These are phyloP conservation scores for Ia io DNA, from an alignment of 2,113 vertebrate species.

Conservation along the genomic window DNA sequence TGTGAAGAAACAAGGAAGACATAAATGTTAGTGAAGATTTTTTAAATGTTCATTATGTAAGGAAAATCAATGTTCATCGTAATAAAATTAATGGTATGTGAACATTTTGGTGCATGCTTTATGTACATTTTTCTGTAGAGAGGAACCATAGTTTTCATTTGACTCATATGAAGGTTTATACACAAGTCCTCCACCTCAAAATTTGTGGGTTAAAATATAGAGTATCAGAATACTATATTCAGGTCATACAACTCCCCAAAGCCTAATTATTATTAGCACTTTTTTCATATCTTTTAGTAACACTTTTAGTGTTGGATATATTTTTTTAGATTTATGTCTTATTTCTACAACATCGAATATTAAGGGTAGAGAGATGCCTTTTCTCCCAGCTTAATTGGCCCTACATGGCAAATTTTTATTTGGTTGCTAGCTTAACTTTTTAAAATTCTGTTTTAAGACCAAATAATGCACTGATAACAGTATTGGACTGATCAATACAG, in stretches of 20 bases:
- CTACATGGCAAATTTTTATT: background rate
- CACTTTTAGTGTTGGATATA: background rate
- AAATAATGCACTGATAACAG: background rate
- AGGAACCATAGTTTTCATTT: background rate
- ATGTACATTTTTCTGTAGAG: background rate
- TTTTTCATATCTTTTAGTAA: background rate
- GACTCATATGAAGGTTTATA: background rate
- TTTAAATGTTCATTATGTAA: background rate
- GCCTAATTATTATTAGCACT: background rate
- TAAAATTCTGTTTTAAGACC: background rate
- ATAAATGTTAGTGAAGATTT: slow-evolving; percentile 8
- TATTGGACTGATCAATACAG: background rate
- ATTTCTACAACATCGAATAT: background rate
- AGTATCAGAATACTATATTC: background rate
- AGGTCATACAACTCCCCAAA: background rate
- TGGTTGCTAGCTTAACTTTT: background rate
- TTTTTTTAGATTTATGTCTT: background rate
- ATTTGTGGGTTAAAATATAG: background rate
- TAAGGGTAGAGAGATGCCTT: background rate
- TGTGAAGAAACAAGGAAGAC: background rate
- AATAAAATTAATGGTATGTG: slow-evolving; percentile 23
- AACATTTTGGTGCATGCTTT: background rate
- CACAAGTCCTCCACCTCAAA: background rate
- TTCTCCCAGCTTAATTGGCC: background rate
- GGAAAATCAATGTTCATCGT: background rate